Conservation (phyloP, 2,113 vertebrate genomes). For the Anarrhichthys ocellatus region DNA sequence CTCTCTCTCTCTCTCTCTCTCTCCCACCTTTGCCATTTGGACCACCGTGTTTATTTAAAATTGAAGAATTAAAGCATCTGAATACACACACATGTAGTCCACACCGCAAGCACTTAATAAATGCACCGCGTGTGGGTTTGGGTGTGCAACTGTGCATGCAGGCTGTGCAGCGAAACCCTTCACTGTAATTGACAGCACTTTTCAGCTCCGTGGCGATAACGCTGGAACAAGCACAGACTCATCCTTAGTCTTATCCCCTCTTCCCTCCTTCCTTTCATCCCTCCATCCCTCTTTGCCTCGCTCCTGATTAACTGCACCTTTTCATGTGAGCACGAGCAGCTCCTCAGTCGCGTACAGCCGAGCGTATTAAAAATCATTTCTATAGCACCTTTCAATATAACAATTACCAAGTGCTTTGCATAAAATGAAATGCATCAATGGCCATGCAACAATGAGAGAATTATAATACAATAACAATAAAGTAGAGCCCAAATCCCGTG, state of each 20-base stretch:
- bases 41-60: conserved; percentile 27
- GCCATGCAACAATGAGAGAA: not conserved
- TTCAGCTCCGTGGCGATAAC: conserved; percentile 60
- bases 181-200: conserved; percentile 69
- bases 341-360: conserved; percentile 30
- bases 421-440: conserved; percentile 8
- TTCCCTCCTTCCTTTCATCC: conserved; percentile 27
- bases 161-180: conserved; percentile 52
- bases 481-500: not conserved
- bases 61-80: conserved; percentile 9
- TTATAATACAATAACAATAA: not conserved
- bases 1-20: not conserved
- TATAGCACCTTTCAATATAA: conserved; percentile 33
- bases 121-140: conserved; percentile 11
- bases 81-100: conserved; percentile 10
- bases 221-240: conserved; percentile 40
- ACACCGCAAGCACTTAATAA: conserved; percentile 17
- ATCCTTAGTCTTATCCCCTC: conserved; percentile 26
- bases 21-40: conserved; percentile 3
- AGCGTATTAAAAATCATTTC: conserved; percentile 45
- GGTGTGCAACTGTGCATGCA: not conserved
- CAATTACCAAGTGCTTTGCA: conserved; percentile 25
- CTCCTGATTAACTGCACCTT: conserved; percentile 67
- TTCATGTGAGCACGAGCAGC: conserved; percentile 47
- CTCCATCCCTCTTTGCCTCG: conserved; percentile 25